A percentile compares a stretch with the other conserved stretches of the same genome.
Conservation (phyloP, 1,140 invertebrate genomes). For the Apis laboriosa region DNA sequence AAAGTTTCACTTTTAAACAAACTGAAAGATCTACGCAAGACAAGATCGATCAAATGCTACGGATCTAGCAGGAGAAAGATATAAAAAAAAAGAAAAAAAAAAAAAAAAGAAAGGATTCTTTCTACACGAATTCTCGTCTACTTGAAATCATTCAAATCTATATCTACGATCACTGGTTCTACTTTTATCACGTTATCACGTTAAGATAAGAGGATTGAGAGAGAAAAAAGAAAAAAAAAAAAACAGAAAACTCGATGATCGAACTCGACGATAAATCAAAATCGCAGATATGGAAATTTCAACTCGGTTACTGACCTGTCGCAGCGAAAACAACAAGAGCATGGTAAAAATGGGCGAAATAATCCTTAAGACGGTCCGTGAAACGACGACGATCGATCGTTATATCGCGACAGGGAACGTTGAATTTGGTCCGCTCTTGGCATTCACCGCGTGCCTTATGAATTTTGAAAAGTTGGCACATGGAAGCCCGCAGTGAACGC, state of each 20-base stretch:
- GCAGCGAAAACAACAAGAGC: not conserved
- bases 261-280: not conserved
- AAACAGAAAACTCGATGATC: not conserved
- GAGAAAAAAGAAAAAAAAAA: not conserved
- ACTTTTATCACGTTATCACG: not conserved
- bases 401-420: slow-evolving; percentile 62
- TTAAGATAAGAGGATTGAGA: too few relatives aligned
- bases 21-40: not conserved
- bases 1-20: not conserved
- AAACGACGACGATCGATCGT: not conserved
- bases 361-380: not conserved
- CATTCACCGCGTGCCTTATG: slow-evolving; percentile 99
- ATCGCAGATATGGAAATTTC: slow-evolving; percentile 9
- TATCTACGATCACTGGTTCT: not conserved
- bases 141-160: slow-evolving; percentile 2
- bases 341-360: not conserved
- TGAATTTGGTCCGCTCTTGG: slow-evolving; percentile 92
- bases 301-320: slow-evolving; percentile 55
- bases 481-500: slow-evolving; percentile 93
- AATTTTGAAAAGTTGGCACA: slow-evolving; percentile 88
- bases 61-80: not conserved
- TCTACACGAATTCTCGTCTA: slow-evolving; percentile 1
- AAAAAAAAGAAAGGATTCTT: too few relatives aligned
- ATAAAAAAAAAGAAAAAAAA: too few relatives aligned
- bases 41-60: not conserved